A percentile compares a stretch with the other conserved stretches of the same genome.
Evolutionary conservation across 2,797 vertebrate genomes (phyloP).

Genomic region (Meriones psammophilus): DNA sequence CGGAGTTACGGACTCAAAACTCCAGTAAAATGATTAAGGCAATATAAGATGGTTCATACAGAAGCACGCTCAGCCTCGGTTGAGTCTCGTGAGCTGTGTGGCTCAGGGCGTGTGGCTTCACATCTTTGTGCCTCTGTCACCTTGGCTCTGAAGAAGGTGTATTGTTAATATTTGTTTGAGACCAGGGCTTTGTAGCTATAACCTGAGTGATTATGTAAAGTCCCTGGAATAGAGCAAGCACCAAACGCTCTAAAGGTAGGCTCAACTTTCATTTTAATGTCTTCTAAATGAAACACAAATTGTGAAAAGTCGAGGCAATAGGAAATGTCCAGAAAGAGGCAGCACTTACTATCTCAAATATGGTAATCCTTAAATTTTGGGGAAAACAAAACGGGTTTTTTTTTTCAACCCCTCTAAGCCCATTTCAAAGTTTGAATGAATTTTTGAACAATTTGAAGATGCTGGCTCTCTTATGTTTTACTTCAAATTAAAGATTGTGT

Average conservation of each 20-base stretch:
- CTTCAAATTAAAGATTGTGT: constrained; percentile 38
- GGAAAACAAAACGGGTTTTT: neutral
- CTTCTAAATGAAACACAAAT: constrained; percentile 29
- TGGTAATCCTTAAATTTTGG: neutral
- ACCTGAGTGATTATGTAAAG: neutral
- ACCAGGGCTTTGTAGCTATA: neutral
- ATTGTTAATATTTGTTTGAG: neutral
- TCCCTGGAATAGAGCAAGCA: neutral
- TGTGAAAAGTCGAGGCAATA: neutral
- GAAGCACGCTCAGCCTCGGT: neutral
- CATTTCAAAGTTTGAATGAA: neutral
- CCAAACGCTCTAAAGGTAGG: neutral
- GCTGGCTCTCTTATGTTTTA: neutral
- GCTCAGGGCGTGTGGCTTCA: neutral
- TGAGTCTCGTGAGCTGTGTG: neutral
- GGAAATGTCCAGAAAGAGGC: neutral
- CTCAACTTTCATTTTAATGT: neutral
- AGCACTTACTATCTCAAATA: constrained; percentile 47
- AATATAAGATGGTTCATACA: neutral
- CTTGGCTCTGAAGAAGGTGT: neutral
- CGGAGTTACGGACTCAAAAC: neutral
- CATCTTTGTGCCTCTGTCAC: neutral
- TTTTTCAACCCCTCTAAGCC: neutral
- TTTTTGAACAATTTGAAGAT: constrained; percentile 1
- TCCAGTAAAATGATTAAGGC: neutral